Evolutionary conservation across 2,113 vertebrate species (phyloP), one percentile per base, ranked within the genome.

Genomic region (Pseudois nayaur): DNA sequence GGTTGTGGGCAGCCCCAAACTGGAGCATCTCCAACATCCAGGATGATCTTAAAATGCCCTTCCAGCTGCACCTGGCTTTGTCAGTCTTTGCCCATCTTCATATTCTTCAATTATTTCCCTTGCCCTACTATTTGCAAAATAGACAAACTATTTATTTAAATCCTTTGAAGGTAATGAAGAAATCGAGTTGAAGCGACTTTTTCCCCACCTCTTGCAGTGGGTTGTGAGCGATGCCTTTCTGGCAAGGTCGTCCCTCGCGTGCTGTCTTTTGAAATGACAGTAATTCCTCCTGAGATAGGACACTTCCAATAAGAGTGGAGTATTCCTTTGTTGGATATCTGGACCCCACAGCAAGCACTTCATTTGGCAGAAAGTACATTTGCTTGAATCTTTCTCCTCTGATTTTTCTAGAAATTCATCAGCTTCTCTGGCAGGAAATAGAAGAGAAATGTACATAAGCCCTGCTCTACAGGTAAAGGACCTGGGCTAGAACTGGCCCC

Each of bases 241-340:
- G 84, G 29, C 8, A 3, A 8, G 2, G 5, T 52, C 1, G 1
- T 27, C 43, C 8, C 19, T 36, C 3, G 16, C 6, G 2, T 10
- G 19, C 6, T 50, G 16, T 29, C 40, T 67, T 93, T 62, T 21
- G 40, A 31, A 86, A 95, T 60, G 21, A 3, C 8, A 5, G 5
- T 2, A 33, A 43, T 17, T 31, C 31, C 36, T 55, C 29, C 64
- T 14, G 31, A 88, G 64, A 23, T 10, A 5, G 3, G 13, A 43
- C 21, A 57, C 29, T 17, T 54, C 31, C 25, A 85, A 54, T 1
- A 71, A 21, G 27, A 83, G 1, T 12, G 16, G 5, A 40, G 15
- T 1, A 6, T 15, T 14, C 16, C 48, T 76, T 40, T 85, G 40
- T n/a, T 64, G 31, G 76, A 7, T 43, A 29, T 74, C 45, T 84